Evolutionary conservation across 2,113 vertebrate genomes (phyloP), one percentile per base, ranked within the genome.

Genomic region (Myocastor coypus): DNA sequence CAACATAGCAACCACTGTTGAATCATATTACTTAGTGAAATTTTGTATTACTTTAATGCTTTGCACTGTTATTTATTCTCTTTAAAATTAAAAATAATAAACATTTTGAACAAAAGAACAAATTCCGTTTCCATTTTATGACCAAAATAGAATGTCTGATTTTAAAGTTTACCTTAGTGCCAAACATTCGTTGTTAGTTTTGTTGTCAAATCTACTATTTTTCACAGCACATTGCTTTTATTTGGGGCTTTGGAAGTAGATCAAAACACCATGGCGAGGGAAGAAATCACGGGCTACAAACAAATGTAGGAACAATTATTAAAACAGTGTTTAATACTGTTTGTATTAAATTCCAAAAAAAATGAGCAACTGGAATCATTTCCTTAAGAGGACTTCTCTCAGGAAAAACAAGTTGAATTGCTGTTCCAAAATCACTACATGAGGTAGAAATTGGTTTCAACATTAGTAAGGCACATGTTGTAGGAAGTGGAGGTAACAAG

Each of bases 401-500:
- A 5, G 71, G 68, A 97, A 96, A 93, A 97, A 96, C 97, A 97
- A 91, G 61, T 96, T 97, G 96, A 97, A 96, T 90, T 89, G 81
- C 83, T 95, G 50, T 96, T 95, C 81, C 91, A 97, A 98, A 98
- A 98, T 98, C 94, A 98, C 96, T 92, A 46, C 97, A 94, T 98
- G 97, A 96, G 97, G 96, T 97, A 98, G 88, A 87, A 98, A 98
- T 95, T 96, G 95, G 89, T 97, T 98, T 98, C 96, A 95, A 97
- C 97, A 94, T 98, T 97, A 96, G 94, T 98, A 96, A 95, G 98
- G 97, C 98, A 95, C 64, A 40, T 73, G 89, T 93, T 97, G 96
- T 98, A 98, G 94, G 98, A 97, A 98, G 94, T 97, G 96, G 98
- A 98, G 94, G 97, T 98, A 96, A 97, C 94, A 89, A 93, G 85